Base-by-base conservation (phyloP, 23 tunicate species). In the Halocynthia aurantium region DNA sequence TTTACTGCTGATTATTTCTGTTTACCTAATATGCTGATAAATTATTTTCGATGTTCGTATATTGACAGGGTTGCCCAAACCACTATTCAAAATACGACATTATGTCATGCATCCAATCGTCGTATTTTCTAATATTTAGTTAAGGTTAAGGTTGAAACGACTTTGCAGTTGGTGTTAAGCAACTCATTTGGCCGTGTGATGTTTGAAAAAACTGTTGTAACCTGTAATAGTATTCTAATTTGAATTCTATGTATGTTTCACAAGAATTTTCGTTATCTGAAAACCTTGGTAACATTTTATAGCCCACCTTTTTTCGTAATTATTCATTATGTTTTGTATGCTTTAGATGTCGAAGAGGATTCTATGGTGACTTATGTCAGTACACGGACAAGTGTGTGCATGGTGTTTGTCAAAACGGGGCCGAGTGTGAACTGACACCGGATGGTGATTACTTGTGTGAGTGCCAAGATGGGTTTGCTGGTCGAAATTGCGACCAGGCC, bases 331-430 rank as follows among this genome's bases (percentile, higher is more conserved):
- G n/a, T 49, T 40, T 49, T 52, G 40, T n/a, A 15, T 52, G 10
- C 52, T 76, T 2, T 77, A 82, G 80, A 50, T 87, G 93, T 51
- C 76, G 68, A 51, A 51, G 74, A 12, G 93, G 86, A 53, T 87
- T 13, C 50, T 21, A 10, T 57, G 93, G 93, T n/a, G 50, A 70
- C 19, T 73, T 69, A 15, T 87, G 93, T 58, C 83, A 87, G 54
- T 19, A 21, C 52, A 51, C 70, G 8, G 93, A 87, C 67, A 65
- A 82, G 6, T 87, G 93, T 57, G 73, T 71, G 6, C 75, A 74
- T 15, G 51, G 69, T 7, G 76, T 76, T 0, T 87, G 93, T 53
- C 44, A 53, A 17, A 86, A 86, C 51, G 85, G 81, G 10, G 91
- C 81, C 5, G 71, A 57, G 13, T 87, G 93, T 61, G 83, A 84